phyloP scores from a whole-genome alignment of 53 echinoderm and acorn worm species.

The Temnopleurus reevesii region DNA sequence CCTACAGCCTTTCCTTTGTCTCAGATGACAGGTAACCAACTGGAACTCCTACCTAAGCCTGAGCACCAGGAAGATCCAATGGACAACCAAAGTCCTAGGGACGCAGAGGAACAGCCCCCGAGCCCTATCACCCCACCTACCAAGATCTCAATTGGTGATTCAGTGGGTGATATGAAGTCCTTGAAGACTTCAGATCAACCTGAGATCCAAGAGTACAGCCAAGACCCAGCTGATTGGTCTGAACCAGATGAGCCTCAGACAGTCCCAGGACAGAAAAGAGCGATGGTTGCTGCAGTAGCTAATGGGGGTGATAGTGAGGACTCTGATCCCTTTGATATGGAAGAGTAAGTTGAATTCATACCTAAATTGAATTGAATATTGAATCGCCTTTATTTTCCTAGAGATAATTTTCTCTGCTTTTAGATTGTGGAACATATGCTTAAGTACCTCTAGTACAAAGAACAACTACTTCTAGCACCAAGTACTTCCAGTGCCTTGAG shows the following conservation, averaged over 20 bases:
- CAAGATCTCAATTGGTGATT: background rate
- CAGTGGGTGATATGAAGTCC: background rate
- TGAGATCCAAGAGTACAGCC: constrained; percentile 6
- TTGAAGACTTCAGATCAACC: background rate
- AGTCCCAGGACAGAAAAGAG: constrained; percentile 32
- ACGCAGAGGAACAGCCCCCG: background rate
- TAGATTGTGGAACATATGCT: too few relatives aligned
- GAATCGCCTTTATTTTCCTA: too few relatives aligned
- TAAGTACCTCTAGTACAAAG: too few relatives aligned
- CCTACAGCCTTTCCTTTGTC: constrained; percentile 27
- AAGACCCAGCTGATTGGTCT: constrained; percentile 40
- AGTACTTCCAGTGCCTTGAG: too few relatives aligned
- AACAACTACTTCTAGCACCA: too few relatives aligned
- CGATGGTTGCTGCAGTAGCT: constrained; percentile 29
- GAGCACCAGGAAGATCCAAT: background rate
- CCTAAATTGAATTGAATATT: too few relatives aligned
- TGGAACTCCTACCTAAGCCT: constrained; percentile 18
- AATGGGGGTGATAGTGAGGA: constrained; percentile 53
- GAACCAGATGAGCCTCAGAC: constrained; percentile 49
- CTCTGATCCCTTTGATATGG: constrained; percentile 81
- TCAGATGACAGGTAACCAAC: constrained; percentile 39
- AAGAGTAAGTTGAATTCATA: constrained; percentile 49
- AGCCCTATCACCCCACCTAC: background rate
- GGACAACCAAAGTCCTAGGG: background rate
- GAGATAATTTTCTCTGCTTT: too few relatives aligned